Percentiles rank a stretch among this genome's conserved stretches.
Evolutionary conservation across 2,888 invertebrate genomes (phyloP).

Genomic region (Leistus spinibarbis): DNA sequence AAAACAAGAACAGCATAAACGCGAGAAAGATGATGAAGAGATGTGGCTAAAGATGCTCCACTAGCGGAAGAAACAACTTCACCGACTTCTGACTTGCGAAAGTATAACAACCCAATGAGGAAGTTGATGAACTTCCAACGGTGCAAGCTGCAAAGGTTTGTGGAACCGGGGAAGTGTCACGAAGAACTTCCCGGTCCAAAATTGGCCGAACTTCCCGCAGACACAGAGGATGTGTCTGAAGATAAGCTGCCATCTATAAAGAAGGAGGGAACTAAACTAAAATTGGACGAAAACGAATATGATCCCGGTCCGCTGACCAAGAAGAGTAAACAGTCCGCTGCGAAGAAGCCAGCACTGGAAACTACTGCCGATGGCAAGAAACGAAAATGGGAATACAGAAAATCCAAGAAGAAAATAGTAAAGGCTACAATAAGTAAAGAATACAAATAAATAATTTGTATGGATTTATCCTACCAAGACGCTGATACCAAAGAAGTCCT

Average conservation of each 20-base stretch:
- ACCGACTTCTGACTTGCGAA: too few species aligned
- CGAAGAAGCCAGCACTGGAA: conserved; percentile 59
- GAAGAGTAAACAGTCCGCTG: conserved; percentile 71
- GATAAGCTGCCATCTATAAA: conserved; percentile 75
- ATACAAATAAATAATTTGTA: conserved; percentile 1
- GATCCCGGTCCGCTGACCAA: conserved; percentile 83
- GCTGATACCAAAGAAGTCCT: conserved; percentile 41
- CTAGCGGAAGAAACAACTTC: too few species aligned
- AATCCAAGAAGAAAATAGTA: conserved; percentile 45
- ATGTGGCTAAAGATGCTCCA: too few species aligned
- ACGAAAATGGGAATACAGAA: conserved; percentile 40
- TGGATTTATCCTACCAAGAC: too few species aligned
- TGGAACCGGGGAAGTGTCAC: conserved; percentile 81
- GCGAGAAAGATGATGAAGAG: conserved; percentile 51
- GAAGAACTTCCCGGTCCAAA: conserved; percentile 77
- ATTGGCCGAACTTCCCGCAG: conserved; percentile 72
- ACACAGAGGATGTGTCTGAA: conserved; percentile 80
- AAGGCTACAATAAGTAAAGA: conserved; percentile 43
- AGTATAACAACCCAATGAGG: too few species aligned
- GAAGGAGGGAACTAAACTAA: conserved; percentile 67
- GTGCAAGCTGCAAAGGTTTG: conserved; percentile 78
- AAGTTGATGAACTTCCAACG: too few species aligned
- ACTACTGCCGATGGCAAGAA: conserved; percentile 59
- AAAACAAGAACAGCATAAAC: conserved; percentile 58
- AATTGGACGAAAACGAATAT: conserved; percentile 61